These are phyloP conservation scores for Zaprionus ghesquierei DNA, from an alignment of 1,140 invertebrate species.

Conservation along the genomic window DNA sequence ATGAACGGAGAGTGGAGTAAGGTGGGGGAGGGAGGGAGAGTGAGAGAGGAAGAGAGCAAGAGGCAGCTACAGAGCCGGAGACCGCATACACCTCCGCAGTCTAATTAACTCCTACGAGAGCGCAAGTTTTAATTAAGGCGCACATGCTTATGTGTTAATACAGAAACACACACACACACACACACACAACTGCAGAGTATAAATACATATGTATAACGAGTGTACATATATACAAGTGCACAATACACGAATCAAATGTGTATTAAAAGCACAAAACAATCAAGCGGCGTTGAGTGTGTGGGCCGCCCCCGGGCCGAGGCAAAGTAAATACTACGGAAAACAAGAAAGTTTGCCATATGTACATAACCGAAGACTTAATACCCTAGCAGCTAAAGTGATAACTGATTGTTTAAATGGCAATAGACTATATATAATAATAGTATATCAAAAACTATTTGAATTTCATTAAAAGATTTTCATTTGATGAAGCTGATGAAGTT, in stretches of 20 bases:
- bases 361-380: neutral
- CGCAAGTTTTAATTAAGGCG: constrained; percentile 65
- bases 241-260: constrained; percentile 55
- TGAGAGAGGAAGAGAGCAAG: constrained; percentile 1
- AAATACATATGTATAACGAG: neutral
- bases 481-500: too few species aligned
- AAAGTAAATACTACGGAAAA: neutral
- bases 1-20: constrained; percentile 15
- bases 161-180: constrained; percentile 15
- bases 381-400: neutral
- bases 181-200: constrained; percentile 16
- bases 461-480: too few species aligned
- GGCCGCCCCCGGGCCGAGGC: constrained; percentile 18
- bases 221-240: constrained; percentile 8
- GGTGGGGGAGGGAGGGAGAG: neutral
- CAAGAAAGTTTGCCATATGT: neutral
- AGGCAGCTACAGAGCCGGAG: neutral
- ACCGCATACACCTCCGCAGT: constrained; percentile 72
- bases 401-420: too few species aligned
- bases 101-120: constrained; percentile 78
- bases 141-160: constrained; percentile 41
- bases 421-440: too few species aligned
- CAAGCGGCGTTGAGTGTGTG: constrained; percentile 42
- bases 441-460: too few species aligned
- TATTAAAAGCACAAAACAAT: constrained; percentile 64